These are phyloP conservation scores for Tyrannus savana DNA, from an alignment of 2,113 vertebrate genomes.

Conservation along the genomic window DNA sequence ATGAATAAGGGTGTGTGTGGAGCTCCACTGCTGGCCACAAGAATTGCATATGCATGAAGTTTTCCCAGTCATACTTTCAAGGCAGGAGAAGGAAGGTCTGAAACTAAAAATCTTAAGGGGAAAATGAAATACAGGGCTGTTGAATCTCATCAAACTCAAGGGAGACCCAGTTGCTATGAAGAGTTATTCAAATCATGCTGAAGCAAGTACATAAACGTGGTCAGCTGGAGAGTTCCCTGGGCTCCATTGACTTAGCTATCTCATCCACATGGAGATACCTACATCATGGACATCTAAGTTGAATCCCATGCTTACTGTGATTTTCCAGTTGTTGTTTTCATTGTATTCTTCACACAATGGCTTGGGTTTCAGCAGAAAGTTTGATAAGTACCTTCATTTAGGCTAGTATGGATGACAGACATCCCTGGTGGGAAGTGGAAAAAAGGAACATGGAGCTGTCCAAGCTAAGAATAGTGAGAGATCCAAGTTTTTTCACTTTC, in stretches of 20 bases:
- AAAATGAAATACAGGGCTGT: not conserved
- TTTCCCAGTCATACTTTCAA: not conserved
- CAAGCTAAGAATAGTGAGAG: not conserved
- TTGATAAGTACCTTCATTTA: not conserved
- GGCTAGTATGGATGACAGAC: not conserved
- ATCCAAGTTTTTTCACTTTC: not conserved
- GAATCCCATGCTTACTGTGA: not conserved
- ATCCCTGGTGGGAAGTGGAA: not conserved
- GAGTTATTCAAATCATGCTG: not conserved
- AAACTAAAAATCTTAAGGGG: not conserved
- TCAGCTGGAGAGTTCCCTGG: not conserved
- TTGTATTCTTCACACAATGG: not conserved
- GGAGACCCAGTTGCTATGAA: not conserved
- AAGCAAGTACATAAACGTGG: rapidly evolving
- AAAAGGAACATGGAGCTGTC: not conserved
- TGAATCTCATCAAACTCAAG: not conserved
- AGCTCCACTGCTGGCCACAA: not conserved
- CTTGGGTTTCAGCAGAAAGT: not conserved
- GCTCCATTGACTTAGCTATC: not conserved
- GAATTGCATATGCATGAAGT: not conserved
- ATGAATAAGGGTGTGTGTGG: not conserved
- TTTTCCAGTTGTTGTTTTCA: not conserved
- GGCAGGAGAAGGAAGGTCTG: not conserved
- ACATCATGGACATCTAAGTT: not conserved
- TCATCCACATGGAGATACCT: not conserved